phyloP scores from a whole-genome alignment of 2,113 vertebrate genomes.

The Sturnus vulgaris region DNA sequence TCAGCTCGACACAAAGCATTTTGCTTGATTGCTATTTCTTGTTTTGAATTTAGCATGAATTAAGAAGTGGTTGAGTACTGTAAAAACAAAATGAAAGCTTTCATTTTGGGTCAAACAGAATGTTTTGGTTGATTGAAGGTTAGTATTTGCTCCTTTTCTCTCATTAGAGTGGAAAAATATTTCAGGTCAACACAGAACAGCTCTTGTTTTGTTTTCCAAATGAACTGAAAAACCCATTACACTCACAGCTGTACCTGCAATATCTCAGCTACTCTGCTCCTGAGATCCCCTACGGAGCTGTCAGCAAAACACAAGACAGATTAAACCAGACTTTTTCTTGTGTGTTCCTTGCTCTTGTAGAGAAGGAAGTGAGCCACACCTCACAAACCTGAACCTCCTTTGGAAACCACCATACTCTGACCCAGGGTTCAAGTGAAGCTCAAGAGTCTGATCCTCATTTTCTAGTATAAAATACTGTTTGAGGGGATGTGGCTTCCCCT shows the following conservation, averaged over 20 bases:
- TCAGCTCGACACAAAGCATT: neutral
- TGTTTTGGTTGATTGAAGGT: neutral
- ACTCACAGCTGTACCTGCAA: constrained; percentile 39
- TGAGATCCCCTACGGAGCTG: neutral
- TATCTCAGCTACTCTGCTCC: neutral
- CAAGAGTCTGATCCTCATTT: neutral
- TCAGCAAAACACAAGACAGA: neutral
- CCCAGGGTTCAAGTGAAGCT: neutral
- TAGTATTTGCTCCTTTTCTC: neutral
- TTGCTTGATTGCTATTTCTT: neutral
- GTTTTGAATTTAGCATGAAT: neutral
- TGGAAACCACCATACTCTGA: neutral
- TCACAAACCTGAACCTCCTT: neutral
- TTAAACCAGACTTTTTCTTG: neutral
- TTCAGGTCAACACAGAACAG: constrained; percentile 23
- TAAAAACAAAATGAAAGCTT: neutral
- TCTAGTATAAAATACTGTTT: neutral
- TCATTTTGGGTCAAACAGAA: neutral
- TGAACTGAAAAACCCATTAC: constrained; percentile 49
- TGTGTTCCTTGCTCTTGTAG: neutral
- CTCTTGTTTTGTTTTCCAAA: constrained; percentile 50
- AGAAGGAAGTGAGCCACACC: neutral
- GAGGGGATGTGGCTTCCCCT: neutral
- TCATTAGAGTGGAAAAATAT: constrained; percentile 12
- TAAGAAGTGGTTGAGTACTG: neutral